phyloP scores from a whole-genome alignment of 2,888 invertebrate species.

The Nephrotoma appendiculata region DNA sequence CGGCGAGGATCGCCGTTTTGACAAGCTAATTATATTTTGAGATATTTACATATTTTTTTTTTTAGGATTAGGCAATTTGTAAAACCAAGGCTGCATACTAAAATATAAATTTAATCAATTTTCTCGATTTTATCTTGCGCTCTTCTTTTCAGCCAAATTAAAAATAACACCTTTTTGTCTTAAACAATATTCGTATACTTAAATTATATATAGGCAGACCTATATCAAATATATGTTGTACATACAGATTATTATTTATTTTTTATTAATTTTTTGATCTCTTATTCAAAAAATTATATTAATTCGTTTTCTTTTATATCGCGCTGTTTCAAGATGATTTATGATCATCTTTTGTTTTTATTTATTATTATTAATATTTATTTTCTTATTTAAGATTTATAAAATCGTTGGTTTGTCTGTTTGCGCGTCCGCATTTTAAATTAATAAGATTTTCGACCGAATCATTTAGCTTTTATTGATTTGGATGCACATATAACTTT shows the following conservation, averaged over 20 bases:
- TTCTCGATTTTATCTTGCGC: background rate
- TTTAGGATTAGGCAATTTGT: background rate
- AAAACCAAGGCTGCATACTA: background rate
- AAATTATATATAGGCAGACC: background rate
- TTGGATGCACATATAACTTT: too few relatives aligned
- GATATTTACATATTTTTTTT: background rate
- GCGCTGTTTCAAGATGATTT: background rate
- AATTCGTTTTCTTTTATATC: background rate
- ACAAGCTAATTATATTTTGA: background rate
- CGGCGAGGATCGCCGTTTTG: too few relatives aligned
- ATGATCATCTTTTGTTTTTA: background rate
- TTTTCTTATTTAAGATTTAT: too few relatives aligned
- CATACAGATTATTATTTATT: too few relatives aligned
- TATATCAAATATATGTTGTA: too few relatives aligned
- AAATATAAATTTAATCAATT: background rate
- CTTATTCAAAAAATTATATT: background rate
- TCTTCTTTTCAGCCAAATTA: background rate
- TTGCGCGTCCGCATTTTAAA: too few relatives aligned
- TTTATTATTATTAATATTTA: background rate
- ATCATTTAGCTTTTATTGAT: too few relatives aligned
- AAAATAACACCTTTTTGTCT: background rate
- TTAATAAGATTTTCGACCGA: too few relatives aligned
- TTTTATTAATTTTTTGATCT: background rate
- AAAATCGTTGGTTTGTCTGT: too few relatives aligned
- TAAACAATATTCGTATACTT: background rate